Evolutionary conservation across 2,797 vertebrate species (phyloP).

Genomic region (Mionectes olivaceus): DNA sequence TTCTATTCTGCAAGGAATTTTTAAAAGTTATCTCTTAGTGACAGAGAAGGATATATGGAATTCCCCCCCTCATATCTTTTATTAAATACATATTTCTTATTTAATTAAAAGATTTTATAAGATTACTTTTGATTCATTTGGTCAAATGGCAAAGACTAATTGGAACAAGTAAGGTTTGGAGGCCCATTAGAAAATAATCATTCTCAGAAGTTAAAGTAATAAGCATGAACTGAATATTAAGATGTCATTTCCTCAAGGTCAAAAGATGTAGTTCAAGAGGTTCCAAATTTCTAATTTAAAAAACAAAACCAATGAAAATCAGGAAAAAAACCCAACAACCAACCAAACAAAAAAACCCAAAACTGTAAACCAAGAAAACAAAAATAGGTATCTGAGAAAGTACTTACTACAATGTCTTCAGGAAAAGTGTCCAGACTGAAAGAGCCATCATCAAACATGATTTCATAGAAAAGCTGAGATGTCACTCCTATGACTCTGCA

Average conservation of each 20-base stretch:
- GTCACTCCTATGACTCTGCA: constrained; percentile 89
- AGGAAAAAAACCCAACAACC: not conserved
- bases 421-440: constrained; percentile 96
- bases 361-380: not conserved
- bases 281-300: not conserved
- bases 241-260: not conserved
- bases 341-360: not conserved
- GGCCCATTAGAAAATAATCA: constrained; percentile 39
- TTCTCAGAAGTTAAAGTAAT: constrained; percentile 11
- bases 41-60: constrained; percentile 51
- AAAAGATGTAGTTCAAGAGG: not conserved
- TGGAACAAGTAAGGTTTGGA: constrained; percentile 39
- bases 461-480: constrained; percentile 94
- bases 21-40: constrained; percentile 41
- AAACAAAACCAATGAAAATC: not conserved
- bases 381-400: not conserved
- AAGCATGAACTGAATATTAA: constrained; percentile 40
- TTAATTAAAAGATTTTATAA: constrained; percentile 67
- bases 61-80: constrained; percentile 37
- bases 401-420: constrained; percentile 95
- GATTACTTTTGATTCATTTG: constrained; percentile 38
- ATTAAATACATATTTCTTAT: constrained; percentile 60
- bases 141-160: constrained; percentile 50
- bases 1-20: constrained; percentile 57
- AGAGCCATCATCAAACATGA: constrained; percentile 96